A percentile compares a stretch with the other conserved stretches of the same genome.
These are phyloP conservation scores for Aspidiotus rigidus DNA, from an alignment of 2,888 invertebrate species.

Conservation along the genomic window DNA sequence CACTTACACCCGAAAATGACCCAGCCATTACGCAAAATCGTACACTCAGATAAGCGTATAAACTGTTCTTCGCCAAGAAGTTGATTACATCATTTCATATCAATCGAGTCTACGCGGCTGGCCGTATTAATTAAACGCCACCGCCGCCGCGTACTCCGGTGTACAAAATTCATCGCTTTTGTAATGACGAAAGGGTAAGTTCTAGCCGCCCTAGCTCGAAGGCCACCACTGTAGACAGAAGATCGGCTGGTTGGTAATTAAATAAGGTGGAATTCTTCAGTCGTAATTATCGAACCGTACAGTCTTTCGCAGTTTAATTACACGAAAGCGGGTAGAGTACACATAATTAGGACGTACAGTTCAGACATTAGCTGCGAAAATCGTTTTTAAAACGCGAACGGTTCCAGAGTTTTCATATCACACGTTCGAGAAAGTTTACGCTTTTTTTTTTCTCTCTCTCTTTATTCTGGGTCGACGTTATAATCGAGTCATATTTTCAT, in stretches of 20 bases:
- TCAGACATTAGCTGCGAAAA: no score
- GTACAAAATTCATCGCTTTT: background rate
- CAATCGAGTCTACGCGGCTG: background rate
- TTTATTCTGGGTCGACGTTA: no score
- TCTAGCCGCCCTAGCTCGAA: background rate
- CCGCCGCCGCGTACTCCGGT: background rate
- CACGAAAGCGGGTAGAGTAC: background rate
- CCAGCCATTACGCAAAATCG: background rate
- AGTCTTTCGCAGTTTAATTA: slow-evolving; percentile 1
- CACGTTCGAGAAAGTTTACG: no score
- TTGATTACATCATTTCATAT: slow-evolving; percentile 4
- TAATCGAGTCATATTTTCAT: no score
- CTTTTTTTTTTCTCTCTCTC: no score
- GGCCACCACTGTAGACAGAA: background rate
- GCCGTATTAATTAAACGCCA: background rate
- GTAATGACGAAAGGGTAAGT: background rate
- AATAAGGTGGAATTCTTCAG: slow-evolving; percentile 2
- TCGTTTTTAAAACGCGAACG: no score
- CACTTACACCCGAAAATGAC: background rate
- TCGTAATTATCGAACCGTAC: background rate
- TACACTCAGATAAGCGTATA: background rate
- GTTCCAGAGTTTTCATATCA: no score
- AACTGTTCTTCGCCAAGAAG: background rate
- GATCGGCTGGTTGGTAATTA: background rate
- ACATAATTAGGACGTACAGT: background rate